Evolutionary conservation across 1,140 invertebrate genomes (phyloP).

Genomic region (Arctopsyche grandis): DNA sequence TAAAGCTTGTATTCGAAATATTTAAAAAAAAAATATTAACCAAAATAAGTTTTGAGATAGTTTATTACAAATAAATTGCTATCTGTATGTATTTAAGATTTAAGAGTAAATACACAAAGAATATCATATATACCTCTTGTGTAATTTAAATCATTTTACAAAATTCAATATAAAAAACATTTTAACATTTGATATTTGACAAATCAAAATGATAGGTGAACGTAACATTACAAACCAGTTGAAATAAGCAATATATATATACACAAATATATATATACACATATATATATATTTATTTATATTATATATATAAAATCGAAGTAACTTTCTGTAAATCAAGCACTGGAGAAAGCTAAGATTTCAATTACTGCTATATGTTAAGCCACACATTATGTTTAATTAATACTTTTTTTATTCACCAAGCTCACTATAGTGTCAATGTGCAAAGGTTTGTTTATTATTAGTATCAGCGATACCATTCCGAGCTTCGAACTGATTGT

Average conservation of each 20-base stretch:
- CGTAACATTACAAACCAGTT: too few relatives aligned
- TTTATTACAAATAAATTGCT: neutral
- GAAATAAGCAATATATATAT: too few relatives aligned
- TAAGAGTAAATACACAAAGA: neutral
- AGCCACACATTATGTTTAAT: conserved; percentile 39
- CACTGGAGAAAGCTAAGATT: conserved; percentile 29
- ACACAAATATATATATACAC: too few relatives aligned
- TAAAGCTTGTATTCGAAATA: neutral
- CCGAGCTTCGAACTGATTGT: conserved; percentile 57
- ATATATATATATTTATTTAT: too few relatives aligned
- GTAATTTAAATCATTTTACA: too few relatives aligned
- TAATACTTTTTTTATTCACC: conserved; percentile 38
- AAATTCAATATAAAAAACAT: too few relatives aligned
- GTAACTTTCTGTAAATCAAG: conserved; percentile 14
- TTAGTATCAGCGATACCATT: conserved; percentile 43
- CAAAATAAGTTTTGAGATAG: neutral
- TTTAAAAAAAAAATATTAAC: neutral
- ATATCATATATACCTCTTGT: neutral
- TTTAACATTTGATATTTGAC: too few relatives aligned
- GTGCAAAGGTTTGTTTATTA: conserved; percentile 39
- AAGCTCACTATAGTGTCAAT: conserved; percentile 45
- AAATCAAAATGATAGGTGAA: too few relatives aligned
- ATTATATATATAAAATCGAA: conserved; percentile 4
- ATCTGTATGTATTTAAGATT: neutral
- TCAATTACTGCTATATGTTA: conserved; percentile 21